phyloP scores from a whole-genome alignment of 2,113 vertebrate species.

The Antidorcas marsupialis region DNA sequence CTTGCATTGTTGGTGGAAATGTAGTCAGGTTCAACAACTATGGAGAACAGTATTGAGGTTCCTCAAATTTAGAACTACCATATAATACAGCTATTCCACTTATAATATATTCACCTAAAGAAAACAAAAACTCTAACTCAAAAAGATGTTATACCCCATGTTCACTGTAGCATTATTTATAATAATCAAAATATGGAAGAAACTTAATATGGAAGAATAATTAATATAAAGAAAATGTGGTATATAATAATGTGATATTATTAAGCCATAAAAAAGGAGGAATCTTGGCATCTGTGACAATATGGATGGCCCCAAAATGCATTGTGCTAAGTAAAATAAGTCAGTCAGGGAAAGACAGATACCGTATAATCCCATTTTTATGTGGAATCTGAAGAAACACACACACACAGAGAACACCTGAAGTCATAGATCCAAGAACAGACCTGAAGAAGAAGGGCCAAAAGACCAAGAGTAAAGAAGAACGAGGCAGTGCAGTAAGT shows the following conservation, averaged over 20 bases:
- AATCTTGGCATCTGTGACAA: background rate
- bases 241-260: background rate
- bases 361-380: background rate
- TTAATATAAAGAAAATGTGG: background rate
- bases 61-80: background rate
- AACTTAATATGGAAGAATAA: background rate
- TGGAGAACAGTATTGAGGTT: background rate
- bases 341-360: background rate
- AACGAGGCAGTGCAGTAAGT: slow-evolving; percentile 93
- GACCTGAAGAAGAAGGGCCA: slow-evolving; percentile 97
- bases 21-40: background rate
- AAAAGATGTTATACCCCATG: background rate
- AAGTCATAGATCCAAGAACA: background rate
- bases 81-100: background rate
- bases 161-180: background rate
- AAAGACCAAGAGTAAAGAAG: slow-evolving; percentile 96
- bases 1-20: background rate
- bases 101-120: background rate
- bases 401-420: background rate
- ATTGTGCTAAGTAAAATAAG: background rate
- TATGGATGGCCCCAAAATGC: background rate
- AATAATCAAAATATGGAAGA: background rate
- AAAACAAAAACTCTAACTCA: background rate
- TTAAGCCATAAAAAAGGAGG: background rate
- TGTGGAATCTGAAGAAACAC: background rate